phyloP scores from a whole-genome alignment of 2,797 vertebrate genomes.

The Notolepis coatsorum region DNA sequence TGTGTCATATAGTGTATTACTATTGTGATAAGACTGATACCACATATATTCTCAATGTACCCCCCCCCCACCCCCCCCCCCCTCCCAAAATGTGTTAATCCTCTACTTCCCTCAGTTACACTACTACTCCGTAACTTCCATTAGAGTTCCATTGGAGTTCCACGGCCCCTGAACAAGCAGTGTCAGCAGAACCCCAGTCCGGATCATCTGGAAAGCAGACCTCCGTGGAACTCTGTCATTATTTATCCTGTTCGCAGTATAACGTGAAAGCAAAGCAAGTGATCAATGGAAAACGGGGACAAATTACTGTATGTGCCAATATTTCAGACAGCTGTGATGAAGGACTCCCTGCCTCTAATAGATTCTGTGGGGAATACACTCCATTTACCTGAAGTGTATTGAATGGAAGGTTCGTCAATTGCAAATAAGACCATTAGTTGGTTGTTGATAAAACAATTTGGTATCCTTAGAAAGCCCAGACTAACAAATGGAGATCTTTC shows the following conservation, averaged over 20 bases:
- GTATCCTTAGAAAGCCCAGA: constrained; percentile 57
- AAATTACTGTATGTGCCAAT: constrained; percentile 78
- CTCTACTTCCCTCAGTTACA: too few species aligned
- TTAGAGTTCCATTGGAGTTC: too few species aligned
- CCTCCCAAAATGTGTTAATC: too few species aligned
- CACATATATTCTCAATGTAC: too few species aligned
- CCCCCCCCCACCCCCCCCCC: too few species aligned
- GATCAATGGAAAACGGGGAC: constrained; percentile 80
- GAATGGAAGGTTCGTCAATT: constrained; percentile 53
- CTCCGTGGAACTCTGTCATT: constrained; percentile 70
- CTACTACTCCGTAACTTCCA: too few species aligned
- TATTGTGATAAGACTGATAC: too few species aligned
- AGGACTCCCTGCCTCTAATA: constrained; percentile 70
- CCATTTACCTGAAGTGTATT: constrained; percentile 70
- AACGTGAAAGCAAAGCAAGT: constrained; percentile 74
- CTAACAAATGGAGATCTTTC: constrained; percentile 54
- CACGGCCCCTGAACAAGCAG: constrained; percentile 37
- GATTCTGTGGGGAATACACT: constrained; percentile 60
- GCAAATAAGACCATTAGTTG: constrained; percentile 69
- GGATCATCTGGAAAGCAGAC: constrained; percentile 35
- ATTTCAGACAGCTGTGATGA: constrained; percentile 78
- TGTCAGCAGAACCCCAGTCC: constrained; percentile 23
- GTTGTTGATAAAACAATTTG: constrained; percentile 72
- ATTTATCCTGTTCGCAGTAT: constrained; percentile 72
- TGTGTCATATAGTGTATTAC: too few species aligned